These are phyloP conservation scores for Caenorhabditis sp. DNA, from an alignment of 2,888 invertebrate genomes.

Conservation along the genomic window DNA sequence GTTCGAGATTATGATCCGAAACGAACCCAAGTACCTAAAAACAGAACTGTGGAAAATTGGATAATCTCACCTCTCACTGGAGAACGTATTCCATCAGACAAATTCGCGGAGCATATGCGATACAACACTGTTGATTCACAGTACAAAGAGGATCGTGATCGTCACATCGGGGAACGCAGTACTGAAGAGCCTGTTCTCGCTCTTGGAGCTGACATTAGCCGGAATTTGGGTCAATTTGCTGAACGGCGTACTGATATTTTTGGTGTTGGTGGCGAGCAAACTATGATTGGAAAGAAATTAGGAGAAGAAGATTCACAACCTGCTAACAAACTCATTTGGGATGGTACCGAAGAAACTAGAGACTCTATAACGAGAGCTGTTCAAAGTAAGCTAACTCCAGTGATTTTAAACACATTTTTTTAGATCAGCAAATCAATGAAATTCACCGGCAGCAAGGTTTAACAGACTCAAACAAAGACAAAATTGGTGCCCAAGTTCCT, in stretches of 20 bases:
- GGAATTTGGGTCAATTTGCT: conserved; percentile 90
- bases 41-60: conserved; percentile 86
- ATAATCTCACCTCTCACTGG: conserved; percentile 98
- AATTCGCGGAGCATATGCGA: conserved; percentile 98
- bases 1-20: conserved; percentile 93
- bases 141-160: conserved; percentile 94
- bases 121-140: conserved; percentile 83
- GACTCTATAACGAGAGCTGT: conserved; percentile 85
- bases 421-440: conserved; percentile 76
- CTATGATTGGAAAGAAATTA: conserved; percentile 98
- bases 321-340: conserved; percentile 89
- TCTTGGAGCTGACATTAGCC: conserved; percentile 92
- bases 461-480: conserved; percentile 91
- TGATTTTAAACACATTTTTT: conserved; percentile 7
- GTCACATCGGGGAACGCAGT: conserved; percentile 85
- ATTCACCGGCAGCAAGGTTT: conserved; percentile 75
- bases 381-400: conserved; percentile 71
- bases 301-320: conserved; percentile 73
- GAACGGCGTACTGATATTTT: conserved; percentile 99
- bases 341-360: conserved; percentile 97
- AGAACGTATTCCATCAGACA: conserved; percentile 96
- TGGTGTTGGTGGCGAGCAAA: conserved; percentile 96
- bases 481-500: conserved; percentile 88
- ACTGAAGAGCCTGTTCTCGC: conserved; percentile 90
- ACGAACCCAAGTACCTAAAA: conserved; percentile 85